These are phyloP conservation scores for Chiloscyllium punctatum DNA, from an alignment of 2,797 vertebrate genomes.

Conservation along the genomic window DNA sequence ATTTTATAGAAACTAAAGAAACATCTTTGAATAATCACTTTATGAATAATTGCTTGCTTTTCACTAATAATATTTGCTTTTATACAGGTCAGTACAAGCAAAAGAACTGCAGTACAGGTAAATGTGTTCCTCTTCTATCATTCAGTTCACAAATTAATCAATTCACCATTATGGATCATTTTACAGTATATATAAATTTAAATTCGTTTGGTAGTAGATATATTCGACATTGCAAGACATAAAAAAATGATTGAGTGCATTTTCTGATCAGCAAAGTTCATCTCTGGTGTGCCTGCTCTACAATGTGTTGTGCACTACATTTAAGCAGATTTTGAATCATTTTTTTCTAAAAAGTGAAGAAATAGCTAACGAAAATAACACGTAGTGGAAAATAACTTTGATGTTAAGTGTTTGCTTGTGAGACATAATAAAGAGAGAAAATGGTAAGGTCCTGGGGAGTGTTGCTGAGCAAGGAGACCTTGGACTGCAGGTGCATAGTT, in stretches of 20 bases:
- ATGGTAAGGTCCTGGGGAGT: too few species aligned
- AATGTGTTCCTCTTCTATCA: constrained; percentile 42
- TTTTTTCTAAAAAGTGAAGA: not conserved
- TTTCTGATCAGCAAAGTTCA: not conserved
- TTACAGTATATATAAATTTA: not conserved
- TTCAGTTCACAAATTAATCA: not conserved
- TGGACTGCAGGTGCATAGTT: too few species aligned
- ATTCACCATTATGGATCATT: not conserved
- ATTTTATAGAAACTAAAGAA: not conserved
- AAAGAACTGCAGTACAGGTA: constrained; percentile 56
- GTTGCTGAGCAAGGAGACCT: too few species aligned
- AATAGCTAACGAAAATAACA: not conserved
- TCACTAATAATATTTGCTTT: constrained; percentile 38
- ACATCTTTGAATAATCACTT: not conserved
- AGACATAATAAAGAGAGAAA: not conserved
- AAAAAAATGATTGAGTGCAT: not conserved
- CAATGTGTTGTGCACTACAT: not conserved
- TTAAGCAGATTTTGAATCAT: not conserved
- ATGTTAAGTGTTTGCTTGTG: not conserved
- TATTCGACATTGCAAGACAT: not conserved
- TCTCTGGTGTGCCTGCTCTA: not conserved
- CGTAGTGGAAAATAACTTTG: not conserved
- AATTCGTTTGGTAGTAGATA: not conserved
- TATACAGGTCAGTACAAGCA: constrained; percentile 48
- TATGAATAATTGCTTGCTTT: constrained; percentile 1